Conservation (phyloP, 37 sponge, comb jelly and placozoan species). For the Diacarnus erythraeanus region DNA sequence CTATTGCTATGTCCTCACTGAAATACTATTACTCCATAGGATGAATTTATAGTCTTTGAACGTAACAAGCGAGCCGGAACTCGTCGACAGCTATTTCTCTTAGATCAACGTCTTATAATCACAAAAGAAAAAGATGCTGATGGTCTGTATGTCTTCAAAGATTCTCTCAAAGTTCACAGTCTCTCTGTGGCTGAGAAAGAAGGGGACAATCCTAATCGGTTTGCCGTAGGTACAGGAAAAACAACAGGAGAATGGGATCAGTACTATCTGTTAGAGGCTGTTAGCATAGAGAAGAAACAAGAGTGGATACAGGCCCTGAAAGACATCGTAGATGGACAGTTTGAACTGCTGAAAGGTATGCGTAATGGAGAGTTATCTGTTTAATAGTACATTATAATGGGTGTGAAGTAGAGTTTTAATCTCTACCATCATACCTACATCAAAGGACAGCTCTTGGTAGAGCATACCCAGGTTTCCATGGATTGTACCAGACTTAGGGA, state of each 20-base stretch:
- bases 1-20: too few species aligned
- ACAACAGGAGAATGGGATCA: conserved; percentile 42
- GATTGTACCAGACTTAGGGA: not conserved
- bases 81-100: conserved; percentile 58
- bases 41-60: conserved; percentile 55
- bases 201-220: conserved; percentile 43
- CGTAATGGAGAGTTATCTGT: not conserved
- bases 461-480: too few species aligned
- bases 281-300: conserved; percentile 34
- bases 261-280: conserved; percentile 64
- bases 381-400: too few species aligned
- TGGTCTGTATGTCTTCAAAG: conserved; percentile 55
- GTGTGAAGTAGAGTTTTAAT: too few species aligned
- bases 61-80: conserved; percentile 8
- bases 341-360: conserved; percentile 65
- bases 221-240: conserved; percentile 61
- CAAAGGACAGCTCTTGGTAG: too few species aligned
- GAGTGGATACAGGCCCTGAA: conserved; percentile 59
- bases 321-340: conserved; percentile 65
- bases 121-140: conserved; percentile 63
- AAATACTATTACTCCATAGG: not conserved
- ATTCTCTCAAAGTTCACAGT: conserved; percentile 61
- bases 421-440: too few species aligned
- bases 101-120: conserved; percentile 60
- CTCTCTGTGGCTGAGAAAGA: conserved; percentile 55